Conservation (phyloP, 2,888 invertebrate genomes). For the Anticlea derivata region DNA sequence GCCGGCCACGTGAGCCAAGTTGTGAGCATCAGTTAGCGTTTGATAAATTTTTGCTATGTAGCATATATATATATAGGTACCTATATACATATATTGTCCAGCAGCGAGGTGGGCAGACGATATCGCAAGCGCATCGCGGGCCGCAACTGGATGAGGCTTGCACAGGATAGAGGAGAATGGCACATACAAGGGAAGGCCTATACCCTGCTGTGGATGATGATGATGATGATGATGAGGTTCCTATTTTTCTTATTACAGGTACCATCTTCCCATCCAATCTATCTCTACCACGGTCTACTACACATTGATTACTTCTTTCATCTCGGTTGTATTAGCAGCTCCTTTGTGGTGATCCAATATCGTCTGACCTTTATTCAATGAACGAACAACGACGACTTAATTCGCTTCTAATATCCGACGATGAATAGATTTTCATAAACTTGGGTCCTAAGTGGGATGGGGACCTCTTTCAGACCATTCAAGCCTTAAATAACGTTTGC, state of each 20-base stretch:
- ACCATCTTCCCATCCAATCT: conserved; percentile 29
- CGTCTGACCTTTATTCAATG: conserved; percentile 21
- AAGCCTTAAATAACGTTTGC: conserved; percentile 6
- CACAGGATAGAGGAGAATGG: too few relatives aligned
- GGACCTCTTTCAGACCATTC: conserved; percentile 8
- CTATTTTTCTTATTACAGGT: conserved; percentile 27
- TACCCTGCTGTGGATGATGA: too few relatives aligned
- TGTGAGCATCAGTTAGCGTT: too few relatives aligned
- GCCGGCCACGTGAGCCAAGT: too few relatives aligned
- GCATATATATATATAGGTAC: too few relatives aligned
- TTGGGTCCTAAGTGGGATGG: conserved; percentile 3
- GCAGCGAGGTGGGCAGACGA: too few relatives aligned
- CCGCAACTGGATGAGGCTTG: too few relatives aligned
- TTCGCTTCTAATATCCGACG: conserved; percentile 16
- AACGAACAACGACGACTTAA: conserved; percentile 8
- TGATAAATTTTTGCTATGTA: too few relatives aligned
- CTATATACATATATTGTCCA: too few relatives aligned
- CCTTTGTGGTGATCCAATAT: conserved; percentile 37
- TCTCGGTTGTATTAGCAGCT: conserved; percentile 44
- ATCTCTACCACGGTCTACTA: conserved; percentile 37
- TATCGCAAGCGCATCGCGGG: too few relatives aligned
- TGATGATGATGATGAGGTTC: too few relatives aligned
- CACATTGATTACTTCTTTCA: conserved; percentile 55
- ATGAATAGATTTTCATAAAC: conserved; percentile 27
- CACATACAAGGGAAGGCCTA: too few relatives aligned